A percentile compares a stretch with the other conserved stretches of the same genome.
Conservation (phyloP, 2,797 vertebrate genomes). For the Sebastes minor region DNA sequence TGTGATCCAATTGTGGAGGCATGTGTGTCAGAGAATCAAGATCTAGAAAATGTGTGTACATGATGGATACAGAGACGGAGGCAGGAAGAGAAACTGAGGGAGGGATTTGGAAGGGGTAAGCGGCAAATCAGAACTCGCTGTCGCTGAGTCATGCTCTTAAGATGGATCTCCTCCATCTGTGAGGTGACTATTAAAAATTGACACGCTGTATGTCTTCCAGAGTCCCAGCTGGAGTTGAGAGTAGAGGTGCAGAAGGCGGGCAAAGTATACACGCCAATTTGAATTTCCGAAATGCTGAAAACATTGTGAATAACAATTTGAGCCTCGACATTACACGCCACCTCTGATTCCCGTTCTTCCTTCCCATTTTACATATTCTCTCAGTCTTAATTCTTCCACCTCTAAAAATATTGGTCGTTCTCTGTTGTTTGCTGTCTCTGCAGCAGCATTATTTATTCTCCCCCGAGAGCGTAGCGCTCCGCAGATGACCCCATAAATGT, state of each 20-base stretch:
- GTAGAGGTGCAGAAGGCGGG: constrained; percentile 3
- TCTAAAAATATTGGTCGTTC: constrained; percentile 18
- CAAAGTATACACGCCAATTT: constrained; percentile 16
- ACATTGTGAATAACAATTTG: constrained; percentile 8
- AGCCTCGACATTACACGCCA: not conserved
- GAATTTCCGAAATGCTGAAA: constrained; percentile 14
- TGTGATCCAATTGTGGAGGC: not conserved
- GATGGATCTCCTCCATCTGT: constrained; percentile 56
- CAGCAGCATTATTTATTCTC: constrained; percentile 51
- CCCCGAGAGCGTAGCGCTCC: constrained; percentile 37
- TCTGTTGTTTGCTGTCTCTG: constrained; percentile 24
- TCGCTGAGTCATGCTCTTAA: constrained; percentile 56
- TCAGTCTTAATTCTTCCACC: constrained; percentile 14
- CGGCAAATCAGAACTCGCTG: constrained; percentile 45
- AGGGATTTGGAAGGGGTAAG: constrained; percentile 52
- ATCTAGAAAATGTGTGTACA: not conserved
- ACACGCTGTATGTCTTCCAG: constrained; percentile 33
- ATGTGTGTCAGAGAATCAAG: constrained; percentile 6
- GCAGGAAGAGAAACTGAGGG: constrained; percentile 16
- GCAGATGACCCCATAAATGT: constrained; percentile 65
- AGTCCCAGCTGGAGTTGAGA: constrained; percentile 37
- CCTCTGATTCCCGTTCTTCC: not conserved
- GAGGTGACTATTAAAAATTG: constrained; percentile 65
- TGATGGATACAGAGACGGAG: constrained; percentile 10
- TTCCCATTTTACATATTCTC: constrained; percentile 21